Evolutionary conservation across 2,888 invertebrate species (phyloP).

Genomic region (Seira musarum): DNA sequence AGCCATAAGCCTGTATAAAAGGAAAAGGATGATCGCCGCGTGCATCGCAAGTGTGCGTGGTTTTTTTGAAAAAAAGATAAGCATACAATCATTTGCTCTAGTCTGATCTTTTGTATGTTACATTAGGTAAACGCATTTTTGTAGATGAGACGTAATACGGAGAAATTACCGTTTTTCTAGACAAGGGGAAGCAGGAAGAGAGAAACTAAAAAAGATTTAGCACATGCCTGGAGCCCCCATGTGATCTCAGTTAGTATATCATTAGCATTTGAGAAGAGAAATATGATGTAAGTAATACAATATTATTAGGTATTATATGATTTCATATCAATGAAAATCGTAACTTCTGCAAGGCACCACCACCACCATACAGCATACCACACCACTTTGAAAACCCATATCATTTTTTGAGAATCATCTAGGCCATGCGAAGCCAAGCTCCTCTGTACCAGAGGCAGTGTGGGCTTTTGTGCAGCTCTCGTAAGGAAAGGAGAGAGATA

Average conservation of each 20-base stretch:
- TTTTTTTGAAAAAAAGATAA: neutral
- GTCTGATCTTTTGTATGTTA: neutral
- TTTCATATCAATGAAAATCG: conserved; percentile 19
- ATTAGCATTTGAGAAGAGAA: conserved; percentile 21
- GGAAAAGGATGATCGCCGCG: no score
- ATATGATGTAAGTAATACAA: conserved; percentile 19
- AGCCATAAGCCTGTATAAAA: no score
- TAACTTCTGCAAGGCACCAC: conserved; percentile 13
- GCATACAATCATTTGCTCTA: neutral
- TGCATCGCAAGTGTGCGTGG: neutral
- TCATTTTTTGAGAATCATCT: conserved; percentile 1
- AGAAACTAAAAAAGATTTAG: conserved; percentile 31
- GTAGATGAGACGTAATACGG: neutral
- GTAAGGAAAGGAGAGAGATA: conserved; percentile 3
- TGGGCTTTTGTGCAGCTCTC: no score
- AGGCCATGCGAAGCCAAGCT: no score
- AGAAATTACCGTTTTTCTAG: neutral
- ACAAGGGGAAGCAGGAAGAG: neutral
- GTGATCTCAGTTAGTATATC: conserved; percentile 34
- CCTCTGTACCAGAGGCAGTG: no score
- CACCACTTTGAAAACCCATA: conserved; percentile 3
- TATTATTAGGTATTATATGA: conserved; percentile 19
- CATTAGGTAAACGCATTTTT: neutral
- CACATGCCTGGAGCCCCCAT: conserved; percentile 35
- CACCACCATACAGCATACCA: no score